A percentile compares a stretch with the other conserved stretches of the same genome.
Conservation (phyloP, 2,113 vertebrate genomes). For the Brachyhypopomus occidentalis region DNA sequence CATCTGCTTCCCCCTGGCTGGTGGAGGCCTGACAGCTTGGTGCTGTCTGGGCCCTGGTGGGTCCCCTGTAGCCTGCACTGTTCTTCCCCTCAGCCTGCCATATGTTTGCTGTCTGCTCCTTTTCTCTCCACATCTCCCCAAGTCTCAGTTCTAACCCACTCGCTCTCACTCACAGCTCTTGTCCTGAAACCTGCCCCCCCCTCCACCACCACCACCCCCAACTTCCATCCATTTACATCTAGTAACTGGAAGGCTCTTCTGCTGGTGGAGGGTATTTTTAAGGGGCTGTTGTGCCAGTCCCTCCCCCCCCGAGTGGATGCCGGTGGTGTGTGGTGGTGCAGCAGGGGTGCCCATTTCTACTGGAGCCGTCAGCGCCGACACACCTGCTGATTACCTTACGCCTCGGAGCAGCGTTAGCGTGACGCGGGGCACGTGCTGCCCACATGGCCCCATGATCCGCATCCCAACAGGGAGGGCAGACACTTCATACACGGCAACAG, state of each 20-base stretch:
- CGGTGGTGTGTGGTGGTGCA: conserved; percentile 11
- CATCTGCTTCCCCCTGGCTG: conserved; percentile 13
- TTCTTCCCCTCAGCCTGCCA: conserved; percentile 39
- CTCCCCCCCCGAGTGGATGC: conserved; percentile 36
- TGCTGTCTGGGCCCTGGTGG: background rate
- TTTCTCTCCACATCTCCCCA: conserved; percentile 39
- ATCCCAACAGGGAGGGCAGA: conserved; percentile 9
- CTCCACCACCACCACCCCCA: conserved; percentile 6
- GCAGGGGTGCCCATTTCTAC: background rate
- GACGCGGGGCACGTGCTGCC: background rate
- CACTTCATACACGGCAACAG: conserved; percentile 25
- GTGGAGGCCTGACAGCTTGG: background rate
- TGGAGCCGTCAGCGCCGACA: conserved; percentile 3
- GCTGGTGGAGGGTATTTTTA: conserved; percentile 39
- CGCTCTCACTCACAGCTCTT: conserved; percentile 10
- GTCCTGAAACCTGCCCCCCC: conserved; percentile 3
- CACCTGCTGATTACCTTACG: conserved; percentile 29
- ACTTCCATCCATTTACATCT: conserved; percentile 21
- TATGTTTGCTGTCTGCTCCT: conserved; percentile 50
- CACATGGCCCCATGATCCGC: background rate
- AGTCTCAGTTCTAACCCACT: conserved; percentile 2
- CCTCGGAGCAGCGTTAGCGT: conserved; percentile 26
- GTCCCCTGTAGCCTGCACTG: conserved; percentile 5
- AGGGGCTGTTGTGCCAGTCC: conserved; percentile 25
- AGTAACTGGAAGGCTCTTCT: conserved; percentile 24